Evolutionary conservation across 2,113 vertebrate genomes (phyloP).

Genomic region (Eulemur rufifrons): DNA sequence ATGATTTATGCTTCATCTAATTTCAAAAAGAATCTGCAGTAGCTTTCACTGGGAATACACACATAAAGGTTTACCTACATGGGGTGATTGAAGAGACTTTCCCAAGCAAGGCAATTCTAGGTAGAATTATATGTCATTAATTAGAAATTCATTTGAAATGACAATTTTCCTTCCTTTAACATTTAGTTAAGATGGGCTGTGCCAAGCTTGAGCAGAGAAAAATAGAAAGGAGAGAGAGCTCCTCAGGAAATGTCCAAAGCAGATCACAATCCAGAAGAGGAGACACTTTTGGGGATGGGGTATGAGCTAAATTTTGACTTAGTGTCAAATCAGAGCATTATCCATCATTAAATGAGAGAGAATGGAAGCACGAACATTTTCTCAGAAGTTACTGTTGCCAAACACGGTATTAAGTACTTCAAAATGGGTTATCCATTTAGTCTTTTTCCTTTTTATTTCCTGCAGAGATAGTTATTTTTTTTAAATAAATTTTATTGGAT

Average conservation of each 20-base stretch:
- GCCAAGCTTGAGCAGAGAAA: background rate
- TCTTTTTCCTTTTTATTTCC: background rate
- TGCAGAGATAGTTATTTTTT: background rate
- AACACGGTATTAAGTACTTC: background rate
- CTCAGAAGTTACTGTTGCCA: background rate
- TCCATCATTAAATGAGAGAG: background rate
- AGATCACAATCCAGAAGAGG: background rate
- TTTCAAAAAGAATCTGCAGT: background rate
- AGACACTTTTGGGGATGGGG: background rate
- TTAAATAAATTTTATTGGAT: background rate
- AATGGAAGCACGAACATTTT: background rate
- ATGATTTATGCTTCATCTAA: constrained; percentile 24
- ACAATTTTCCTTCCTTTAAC: background rate
- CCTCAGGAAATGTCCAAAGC: background rate
- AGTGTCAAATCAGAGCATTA: background rate
- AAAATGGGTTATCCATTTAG: background rate
- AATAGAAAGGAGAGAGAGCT: background rate
- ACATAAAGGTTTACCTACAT: background rate
- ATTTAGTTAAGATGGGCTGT: background rate
- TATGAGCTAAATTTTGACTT: background rate
- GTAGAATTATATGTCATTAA: background rate
- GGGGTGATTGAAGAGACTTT: background rate
- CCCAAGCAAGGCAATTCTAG: background rate
- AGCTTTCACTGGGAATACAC: background rate
- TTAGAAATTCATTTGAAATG: constrained; percentile 15